Conservation (phyloP, 2,888 invertebrate genomes). For the Lasioglossum pauxillum region DNA sequence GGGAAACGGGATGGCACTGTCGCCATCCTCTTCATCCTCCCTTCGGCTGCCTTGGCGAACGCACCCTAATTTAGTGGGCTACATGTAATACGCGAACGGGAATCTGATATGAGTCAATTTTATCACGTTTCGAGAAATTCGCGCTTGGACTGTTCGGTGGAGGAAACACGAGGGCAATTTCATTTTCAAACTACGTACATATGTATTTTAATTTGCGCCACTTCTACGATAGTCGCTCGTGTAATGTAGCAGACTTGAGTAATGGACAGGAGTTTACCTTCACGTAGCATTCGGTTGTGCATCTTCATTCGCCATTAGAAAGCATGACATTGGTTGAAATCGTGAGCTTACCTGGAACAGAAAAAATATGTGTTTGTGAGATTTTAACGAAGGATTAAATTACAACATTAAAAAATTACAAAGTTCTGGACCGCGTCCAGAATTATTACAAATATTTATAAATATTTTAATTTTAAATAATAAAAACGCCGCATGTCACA, state of each 20-base stretch:
- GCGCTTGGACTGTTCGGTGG: neutral
- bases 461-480: too few relatives aligned
- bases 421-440: too few relatives aligned
- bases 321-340: neutral
- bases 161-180: neutral
- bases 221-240: neutral
- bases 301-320: neutral
- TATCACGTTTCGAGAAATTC: conserved; percentile 16
- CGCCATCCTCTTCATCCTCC: conserved; percentile 48
- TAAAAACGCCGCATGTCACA: too few relatives aligned
- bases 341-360: conserved; percentile 78
- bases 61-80: conserved; percentile 42
- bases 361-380: conserved; percentile 49
- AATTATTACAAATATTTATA: neutral
- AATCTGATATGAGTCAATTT: conserved; percentile 10
- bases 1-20: conserved; percentile 51
- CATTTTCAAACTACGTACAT: neutral
- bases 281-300: neutral
- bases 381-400: neutral
- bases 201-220: neutral
- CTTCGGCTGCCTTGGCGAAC: conserved; percentile 41
- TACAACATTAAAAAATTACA: too few relatives aligned
- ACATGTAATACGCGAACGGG: conserved; percentile 25
- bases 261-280: conserved; percentile 21
- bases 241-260: neutral